A percentile compares a stretch with the other conserved stretches of the same genome.
phyloP scores from a whole-genome alignment of 2,888 invertebrate species.

The Calameuta filiformis region DNA sequence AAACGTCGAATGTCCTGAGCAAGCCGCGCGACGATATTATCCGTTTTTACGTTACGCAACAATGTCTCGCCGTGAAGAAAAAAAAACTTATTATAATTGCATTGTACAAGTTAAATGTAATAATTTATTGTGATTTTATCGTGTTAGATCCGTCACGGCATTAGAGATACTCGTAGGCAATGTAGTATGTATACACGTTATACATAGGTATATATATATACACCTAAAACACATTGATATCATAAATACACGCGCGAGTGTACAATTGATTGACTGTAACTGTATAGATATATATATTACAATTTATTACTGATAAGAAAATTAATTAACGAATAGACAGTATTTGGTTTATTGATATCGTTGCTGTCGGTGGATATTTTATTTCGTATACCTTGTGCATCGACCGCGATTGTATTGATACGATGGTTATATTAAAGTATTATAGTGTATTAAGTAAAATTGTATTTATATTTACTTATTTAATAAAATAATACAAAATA shows the following conservation, averaged over 20 bases:
- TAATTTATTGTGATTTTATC: neutral
- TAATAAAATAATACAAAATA: conserved; percentile 8
- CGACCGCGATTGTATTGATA: conserved; percentile 14
- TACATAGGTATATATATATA: neutral
- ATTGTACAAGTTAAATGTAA: neutral
- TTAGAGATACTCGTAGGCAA: neutral
- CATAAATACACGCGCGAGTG: neutral
- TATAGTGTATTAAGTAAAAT: neutral
- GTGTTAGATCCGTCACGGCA: neutral
- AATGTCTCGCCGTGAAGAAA: neutral
- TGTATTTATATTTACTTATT: conserved; percentile 14
- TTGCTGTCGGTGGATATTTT: neutral
- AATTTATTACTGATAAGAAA: neutral
- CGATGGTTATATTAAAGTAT: conserved; percentile 1
- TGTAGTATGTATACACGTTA: neutral
- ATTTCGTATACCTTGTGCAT: conserved; percentile 8
- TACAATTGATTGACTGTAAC: conserved; percentile 3
- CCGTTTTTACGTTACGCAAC: neutral
- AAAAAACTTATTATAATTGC: neutral
- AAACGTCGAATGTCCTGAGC: neutral
- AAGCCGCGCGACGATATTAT: neutral
- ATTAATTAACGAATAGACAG: neutral
- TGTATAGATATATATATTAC: neutral
- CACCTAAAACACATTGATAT: neutral
- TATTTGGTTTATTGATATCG: neutral